Evolutionary conservation across 2,888 invertebrate species (phyloP).

Genomic region (Chrysotoxum bicinctum): DNA sequence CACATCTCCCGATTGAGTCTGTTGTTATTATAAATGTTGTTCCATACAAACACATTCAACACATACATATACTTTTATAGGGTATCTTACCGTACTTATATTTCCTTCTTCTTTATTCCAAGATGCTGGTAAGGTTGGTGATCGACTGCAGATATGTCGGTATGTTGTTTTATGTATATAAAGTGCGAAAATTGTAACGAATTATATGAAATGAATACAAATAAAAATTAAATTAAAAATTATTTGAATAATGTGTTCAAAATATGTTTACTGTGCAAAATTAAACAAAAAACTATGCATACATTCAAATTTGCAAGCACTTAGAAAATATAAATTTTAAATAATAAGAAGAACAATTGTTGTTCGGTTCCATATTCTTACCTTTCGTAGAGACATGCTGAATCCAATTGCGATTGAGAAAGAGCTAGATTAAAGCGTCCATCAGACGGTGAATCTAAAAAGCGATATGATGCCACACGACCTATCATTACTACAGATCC

Average conservation of each 20-base stretch:
- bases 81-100: constrained; percentile 79
- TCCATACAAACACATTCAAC: constrained; percentile 51
- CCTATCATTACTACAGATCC: constrained; percentile 93
- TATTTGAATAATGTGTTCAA: neutral
- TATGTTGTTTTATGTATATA: constrained; percentile 61
- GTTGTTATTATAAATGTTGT: constrained; percentile 46
- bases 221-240: neutral
- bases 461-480: constrained; percentile 92
- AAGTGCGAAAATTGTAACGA: constrained; percentile 13
- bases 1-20: constrained; percentile 79
- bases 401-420: constrained; percentile 88
- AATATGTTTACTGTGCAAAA: neutral
- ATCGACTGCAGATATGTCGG: constrained; percentile 77
- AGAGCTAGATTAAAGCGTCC: constrained; percentile 89
- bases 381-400: constrained; percentile 92
- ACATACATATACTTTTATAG: constrained; percentile 7
- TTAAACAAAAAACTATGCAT: neutral
- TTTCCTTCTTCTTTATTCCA: constrained; percentile 81
- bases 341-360: neutral
- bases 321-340: neutral
- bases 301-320: neutral
- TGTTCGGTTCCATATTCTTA: constrained; percentile 79
- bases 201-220: neutral
- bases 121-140: constrained; percentile 80
- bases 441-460: constrained; percentile 92